Evolutionary conservation across 1,140 invertebrate species (phyloP), one percentile per base, ranked within the genome.

Genomic region (Drosophila gunungcola): DNA sequence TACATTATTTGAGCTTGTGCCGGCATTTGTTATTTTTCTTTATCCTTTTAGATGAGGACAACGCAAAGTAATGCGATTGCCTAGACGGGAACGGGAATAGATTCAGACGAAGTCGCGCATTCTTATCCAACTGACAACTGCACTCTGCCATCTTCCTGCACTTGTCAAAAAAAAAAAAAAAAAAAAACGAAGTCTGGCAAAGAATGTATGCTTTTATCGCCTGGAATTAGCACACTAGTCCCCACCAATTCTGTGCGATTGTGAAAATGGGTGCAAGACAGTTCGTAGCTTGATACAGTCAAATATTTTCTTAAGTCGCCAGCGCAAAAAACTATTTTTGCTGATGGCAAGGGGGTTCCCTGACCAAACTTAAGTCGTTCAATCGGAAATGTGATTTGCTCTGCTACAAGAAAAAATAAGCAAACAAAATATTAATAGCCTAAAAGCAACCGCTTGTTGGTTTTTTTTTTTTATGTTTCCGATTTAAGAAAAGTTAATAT

Each of bases 21-120:
- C 64, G 74, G 80, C 69, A 82, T 82, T 83, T 84, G 80, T 84
- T 83, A 84, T 84, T 83, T 83, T 52, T 56, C 80, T 84, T 76
- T 83, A 83, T 84, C 80, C 76, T 43, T 45, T 75, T 63, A 74
- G 80, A 70, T 83, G 75, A 67, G 70, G 43, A 51, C 51, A 70
- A 69, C 51, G 67, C 38, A 69, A 65, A 73, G 63, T 84, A 83
- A 83, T 84, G 76, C 80, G 76, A 83, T 83, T 84, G 80, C 60
- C 48, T 67, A n/a, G n/a, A n/a, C n/a, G n/a, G 81, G 62, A 32
- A 64, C 34, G 42, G 21, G 29, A 43, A 43, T 27, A 64, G 46
- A 43, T 42, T 42, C 62, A 55, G 48, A 52, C 45, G 11, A 43
- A 69, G 52, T 72, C 68, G 68, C 68, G 68, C 48, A 29, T 70